These are phyloP conservation scores for Okamejei kenojei DNA, from an alignment of 2,797 vertebrate species.

Conservation along the genomic window DNA sequence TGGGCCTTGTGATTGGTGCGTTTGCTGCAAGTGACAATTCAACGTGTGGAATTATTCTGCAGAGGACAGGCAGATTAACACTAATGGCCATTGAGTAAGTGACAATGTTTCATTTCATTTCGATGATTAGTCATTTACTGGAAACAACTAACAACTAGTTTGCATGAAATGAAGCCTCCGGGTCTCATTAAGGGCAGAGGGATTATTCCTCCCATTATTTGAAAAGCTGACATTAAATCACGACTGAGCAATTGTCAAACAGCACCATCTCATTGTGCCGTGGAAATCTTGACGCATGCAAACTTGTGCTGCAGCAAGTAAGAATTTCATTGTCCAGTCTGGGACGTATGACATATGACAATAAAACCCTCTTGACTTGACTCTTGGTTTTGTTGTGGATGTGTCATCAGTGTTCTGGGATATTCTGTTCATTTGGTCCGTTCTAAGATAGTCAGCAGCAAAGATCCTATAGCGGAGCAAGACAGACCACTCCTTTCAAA, in stretches of 20 bases:
- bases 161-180: slow-evolving; percentile 6
- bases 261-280: not conserved
- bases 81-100: slow-evolving; percentile 10
- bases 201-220: not conserved
- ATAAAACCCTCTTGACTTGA: no score
- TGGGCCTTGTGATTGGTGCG: not conserved
- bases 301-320: no score
- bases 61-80: not conserved
- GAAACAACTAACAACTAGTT: slow-evolving; percentile 2
- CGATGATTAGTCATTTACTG: slow-evolving; percentile 11
- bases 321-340: no score
- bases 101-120: slow-evolving; percentile 18
- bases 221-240: not conserved
- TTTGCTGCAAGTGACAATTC: not conserved
- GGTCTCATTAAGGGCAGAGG: not conserved
- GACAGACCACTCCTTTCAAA: no score
- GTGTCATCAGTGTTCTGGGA: not conserved
- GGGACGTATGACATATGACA: no score
- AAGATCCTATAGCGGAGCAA: no score
- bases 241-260: not conserved
- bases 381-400: not conserved
- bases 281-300: not conserved
- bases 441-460: no score
- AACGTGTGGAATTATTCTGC: not conserved
- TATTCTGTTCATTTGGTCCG: not conserved